Evolutionary conservation across 2,113 vertebrate species (phyloP).

Genomic region (Axis porcinus): DNA sequence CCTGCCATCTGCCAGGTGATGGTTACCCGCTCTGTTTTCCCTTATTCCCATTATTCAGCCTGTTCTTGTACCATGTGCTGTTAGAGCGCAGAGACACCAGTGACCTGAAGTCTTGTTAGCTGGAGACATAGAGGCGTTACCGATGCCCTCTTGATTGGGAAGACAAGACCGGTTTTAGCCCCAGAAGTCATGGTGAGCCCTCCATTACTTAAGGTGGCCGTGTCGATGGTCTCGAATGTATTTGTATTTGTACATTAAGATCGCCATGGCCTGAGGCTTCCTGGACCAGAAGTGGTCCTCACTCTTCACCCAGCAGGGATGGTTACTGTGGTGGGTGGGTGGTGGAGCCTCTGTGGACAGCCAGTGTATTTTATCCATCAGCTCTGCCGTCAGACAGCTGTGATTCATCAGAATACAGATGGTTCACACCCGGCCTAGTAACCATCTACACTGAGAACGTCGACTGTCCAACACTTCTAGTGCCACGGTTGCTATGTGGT

Average conservation of each 20-base stretch:
- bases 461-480: neutral
- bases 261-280: neutral
- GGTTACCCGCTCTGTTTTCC: neutral
- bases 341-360: neutral
- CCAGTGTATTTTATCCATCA: neutral
- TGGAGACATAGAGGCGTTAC: neutral
- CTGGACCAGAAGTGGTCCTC: neutral
- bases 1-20: fast-evolving
- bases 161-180: neutral
- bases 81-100: fast-evolving
- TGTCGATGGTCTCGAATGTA: neutral
- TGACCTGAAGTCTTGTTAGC: neutral
- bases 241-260: neutral
- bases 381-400: neutral
- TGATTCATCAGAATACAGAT: neutral
- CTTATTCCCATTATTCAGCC: neutral
- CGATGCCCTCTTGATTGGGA: neutral
- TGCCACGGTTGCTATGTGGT: neutral
- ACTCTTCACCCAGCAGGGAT: neutral
- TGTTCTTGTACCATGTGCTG: neutral
- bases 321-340: neutral
- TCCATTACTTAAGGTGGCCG: neutral
- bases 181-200: neutral
- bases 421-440: neutral
- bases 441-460: neutral